A percentile compares a stretch with the other conserved stretches of the same genome.
Evolutionary conservation across 2,113 vertebrate genomes (phyloP).

Genomic region (Herpailurus yagouaroundi): DNA sequence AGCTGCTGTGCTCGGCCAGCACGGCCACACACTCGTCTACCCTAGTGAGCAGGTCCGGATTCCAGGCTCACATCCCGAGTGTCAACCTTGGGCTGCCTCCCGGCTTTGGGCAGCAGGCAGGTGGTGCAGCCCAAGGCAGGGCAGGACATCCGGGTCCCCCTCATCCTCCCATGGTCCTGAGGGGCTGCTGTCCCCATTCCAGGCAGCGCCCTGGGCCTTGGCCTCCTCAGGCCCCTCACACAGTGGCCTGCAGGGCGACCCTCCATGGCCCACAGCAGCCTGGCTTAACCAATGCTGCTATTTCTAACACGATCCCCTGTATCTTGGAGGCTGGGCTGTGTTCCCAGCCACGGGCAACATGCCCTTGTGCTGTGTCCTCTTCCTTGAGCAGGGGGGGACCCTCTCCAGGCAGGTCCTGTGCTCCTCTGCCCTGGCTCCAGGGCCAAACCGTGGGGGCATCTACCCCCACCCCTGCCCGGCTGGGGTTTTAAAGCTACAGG

Average conservation of each 20-base stretch:
- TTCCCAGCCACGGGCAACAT: constrained; percentile 49
- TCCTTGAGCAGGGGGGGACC: constrained; percentile 24
- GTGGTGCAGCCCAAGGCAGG: constrained; percentile 42
- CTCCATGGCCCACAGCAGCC: fast-evolving
- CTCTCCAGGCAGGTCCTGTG: constrained; percentile 30
- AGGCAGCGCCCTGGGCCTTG: constrained; percentile 83
- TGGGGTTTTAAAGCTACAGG: constrained; percentile 79
- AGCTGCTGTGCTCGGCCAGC: constrained; percentile 89
- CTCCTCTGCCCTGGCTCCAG: constrained; percentile 5
- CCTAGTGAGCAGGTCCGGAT: constrained; percentile 89
- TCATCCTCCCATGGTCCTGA: constrained; percentile 89
- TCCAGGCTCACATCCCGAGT: constrained; percentile 88
- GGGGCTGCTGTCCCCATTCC: constrained; percentile 91
- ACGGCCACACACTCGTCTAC: constrained; percentile 95
- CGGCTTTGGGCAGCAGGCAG: constrained; percentile 79
- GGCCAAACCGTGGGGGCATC: neutral
- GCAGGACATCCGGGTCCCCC: neutral
- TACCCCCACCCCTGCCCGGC: constrained; percentile 15
- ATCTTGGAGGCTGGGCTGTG: constrained; percentile 74
- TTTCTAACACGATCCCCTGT: constrained; percentile 78
- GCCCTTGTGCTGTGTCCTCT: constrained; percentile 78
- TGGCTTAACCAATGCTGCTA: constrained; percentile 55
- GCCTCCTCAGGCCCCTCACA: constrained; percentile 62
- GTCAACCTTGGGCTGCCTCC: constrained; percentile 48
- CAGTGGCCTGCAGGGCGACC: fast-evolving